Conservation (phyloP, 2,797 vertebrate species). For the Pangasius sanitwongsei region DNA sequence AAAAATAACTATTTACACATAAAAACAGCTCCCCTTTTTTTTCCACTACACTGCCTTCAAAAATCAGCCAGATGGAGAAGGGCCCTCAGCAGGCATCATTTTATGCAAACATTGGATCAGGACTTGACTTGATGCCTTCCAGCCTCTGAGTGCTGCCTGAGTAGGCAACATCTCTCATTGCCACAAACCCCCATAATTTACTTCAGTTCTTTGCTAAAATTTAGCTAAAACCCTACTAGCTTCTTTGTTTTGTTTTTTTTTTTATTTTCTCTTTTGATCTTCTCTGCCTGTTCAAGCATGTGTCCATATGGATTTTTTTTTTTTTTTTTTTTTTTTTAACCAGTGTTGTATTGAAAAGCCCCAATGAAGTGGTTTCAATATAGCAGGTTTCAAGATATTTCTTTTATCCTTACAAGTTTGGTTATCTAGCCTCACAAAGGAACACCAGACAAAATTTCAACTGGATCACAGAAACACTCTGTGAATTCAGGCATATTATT, state of each 20-base stretch:
- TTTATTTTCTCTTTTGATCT: not conserved
- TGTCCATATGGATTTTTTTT: not conserved
- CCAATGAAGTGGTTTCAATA: not conserved
- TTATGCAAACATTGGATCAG: slow-evolving; percentile 5
- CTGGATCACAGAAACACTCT: not conserved
- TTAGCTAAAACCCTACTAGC: not conserved
- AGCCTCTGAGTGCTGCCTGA: not conserved
- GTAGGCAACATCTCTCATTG: not conserved
- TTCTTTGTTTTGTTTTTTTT: not conserved
- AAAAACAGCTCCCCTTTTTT: not conserved
- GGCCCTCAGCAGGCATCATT: not conserved
- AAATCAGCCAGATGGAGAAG: not conserved
- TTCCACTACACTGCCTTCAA: not conserved
- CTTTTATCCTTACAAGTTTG: not conserved
- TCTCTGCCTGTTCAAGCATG: not conserved
- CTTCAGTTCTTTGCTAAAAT: not conserved
- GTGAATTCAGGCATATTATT: slow-evolving; percentile 6
- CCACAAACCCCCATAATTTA: not conserved
- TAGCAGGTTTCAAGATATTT: not conserved
- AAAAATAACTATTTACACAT: not conserved
- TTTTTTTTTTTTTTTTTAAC: not conserved
- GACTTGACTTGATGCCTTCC: not conserved
- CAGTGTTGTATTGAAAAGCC: not conserved
- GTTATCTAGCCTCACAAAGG: not conserved
- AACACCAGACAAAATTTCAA: not conserved